Conservation (phyloP, 2,888 invertebrate genomes). For the Catotricha subobsoleta region DNA sequence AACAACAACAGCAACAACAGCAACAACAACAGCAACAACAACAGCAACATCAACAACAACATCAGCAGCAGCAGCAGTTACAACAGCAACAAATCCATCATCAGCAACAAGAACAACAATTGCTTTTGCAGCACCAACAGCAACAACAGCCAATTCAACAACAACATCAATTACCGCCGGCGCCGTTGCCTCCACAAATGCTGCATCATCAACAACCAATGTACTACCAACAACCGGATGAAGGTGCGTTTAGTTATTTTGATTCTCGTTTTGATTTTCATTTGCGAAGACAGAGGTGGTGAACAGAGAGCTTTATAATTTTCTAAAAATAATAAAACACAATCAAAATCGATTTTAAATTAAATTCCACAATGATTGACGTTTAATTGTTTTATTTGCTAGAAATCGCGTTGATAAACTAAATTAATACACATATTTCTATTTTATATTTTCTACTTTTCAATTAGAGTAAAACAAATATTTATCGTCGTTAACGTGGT, state of each 20-base stretch:
- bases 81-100: slow-evolving; percentile 10
- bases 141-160: slow-evolving; percentile 13
- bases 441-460: too few species aligned
- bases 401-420: too few species aligned
- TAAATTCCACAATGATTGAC: too few species aligned
- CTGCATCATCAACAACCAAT: slow-evolving; percentile 27
- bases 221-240: slow-evolving; percentile 37
- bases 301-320: slow-evolving; percentile 23
- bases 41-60: slow-evolving; percentile 6
- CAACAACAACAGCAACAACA: slow-evolving; percentile 2
- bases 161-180: slow-evolving; percentile 20
- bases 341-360: too few species aligned
- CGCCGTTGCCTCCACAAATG: slow-evolving; percentile 32
- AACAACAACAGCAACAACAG: slow-evolving; percentile 23
- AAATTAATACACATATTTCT: too few species aligned
- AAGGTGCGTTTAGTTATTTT: slow-evolving; percentile 40
- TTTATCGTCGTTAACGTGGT: too few species aligned
- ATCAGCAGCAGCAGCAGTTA: too few species aligned
- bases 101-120: slow-evolving; percentile 26
- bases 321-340: not conserved
- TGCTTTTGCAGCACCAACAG: slow-evolving; percentile 19
- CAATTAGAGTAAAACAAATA: too few species aligned
- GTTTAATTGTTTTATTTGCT: too few species aligned
- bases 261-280: slow-evolving; percentile 37
- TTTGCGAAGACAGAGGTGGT: slow-evolving; percentile 39